A percentile compares a stretch with the other conserved stretches of the same genome.
These are phyloP conservation scores for Gobio occitaniae DNA, from an alignment of 2,797 vertebrate species.

Conservation along the genomic window DNA sequence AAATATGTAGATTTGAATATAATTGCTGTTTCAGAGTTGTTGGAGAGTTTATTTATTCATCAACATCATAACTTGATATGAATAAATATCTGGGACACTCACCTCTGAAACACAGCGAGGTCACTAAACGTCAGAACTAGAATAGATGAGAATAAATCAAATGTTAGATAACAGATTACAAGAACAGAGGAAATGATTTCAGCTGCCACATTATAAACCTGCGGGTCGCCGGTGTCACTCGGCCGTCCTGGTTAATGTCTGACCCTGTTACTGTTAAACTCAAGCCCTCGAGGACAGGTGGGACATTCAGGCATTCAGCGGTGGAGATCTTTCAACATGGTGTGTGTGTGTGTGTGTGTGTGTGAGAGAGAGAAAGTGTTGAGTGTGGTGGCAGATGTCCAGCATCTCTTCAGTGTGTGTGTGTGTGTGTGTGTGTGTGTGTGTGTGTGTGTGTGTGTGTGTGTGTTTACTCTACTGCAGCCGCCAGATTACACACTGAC, in stretches of 20 bases:
- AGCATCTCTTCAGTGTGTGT: slow-evolving; percentile 8
- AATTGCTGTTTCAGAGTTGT: neutral
- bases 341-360: neutral
- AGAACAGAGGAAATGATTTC: slow-evolving; percentile 1
- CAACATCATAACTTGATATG: neutral
- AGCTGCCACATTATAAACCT: neutral
- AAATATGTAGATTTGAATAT: neutral
- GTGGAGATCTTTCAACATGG: neutral
- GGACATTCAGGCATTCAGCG: neutral
- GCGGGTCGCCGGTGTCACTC: neutral
- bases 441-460: slow-evolving; percentile 13
- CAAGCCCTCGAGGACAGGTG: neutral
- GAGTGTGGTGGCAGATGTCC: neutral
- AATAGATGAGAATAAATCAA: neutral
- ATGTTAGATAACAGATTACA: slow-evolving; percentile 10
- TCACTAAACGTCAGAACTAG: neutral
- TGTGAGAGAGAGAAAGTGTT: neutral
- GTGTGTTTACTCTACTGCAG: slow-evolving; percentile 1
- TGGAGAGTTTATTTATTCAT: neutral
- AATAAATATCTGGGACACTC: neutral
- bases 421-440: slow-evolving; percentile 20
- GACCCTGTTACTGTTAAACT: slow-evolving; percentile 16
- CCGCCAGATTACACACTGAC: neutral
- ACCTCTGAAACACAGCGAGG: neutral
- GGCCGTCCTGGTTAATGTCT: neutral